Evolutionary conservation across 2,797 vertebrate species (phyloP), one percentile per base, ranked within the genome.

Genomic region (Trichosurus vulpecula): DNA sequence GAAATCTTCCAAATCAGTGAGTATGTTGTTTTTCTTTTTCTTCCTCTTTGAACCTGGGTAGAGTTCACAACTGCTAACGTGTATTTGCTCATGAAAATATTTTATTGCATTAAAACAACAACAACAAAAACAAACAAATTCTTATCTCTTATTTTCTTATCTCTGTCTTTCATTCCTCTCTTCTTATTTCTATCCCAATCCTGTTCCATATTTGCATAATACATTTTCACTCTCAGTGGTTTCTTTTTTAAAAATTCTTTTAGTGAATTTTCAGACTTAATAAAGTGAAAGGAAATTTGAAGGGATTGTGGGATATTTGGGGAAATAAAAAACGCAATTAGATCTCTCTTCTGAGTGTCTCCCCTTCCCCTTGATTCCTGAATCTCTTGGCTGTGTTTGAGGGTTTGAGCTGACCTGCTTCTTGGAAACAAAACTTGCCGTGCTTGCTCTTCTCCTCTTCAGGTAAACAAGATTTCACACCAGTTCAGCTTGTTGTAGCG

Each of bases 381-480:
- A 93, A 96, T 95, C 92, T 61, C 81, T 97, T 53, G 81, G 16
- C 66, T 91, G 52, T 87, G 51, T 47, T 30, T 55, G 87, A 97
- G 90, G 52, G 10, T 52, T 55, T 81, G 3, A 94, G 47, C 31
- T 93, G 29, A 52, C 91, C 74, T n/a, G 30, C 91, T 92, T 55
- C 57, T 52, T 87, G 52, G 90, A 93, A 92, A 90, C 19, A 89
- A 74, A 93, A 93, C 52, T 52, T 87, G 55, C n/a, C 16, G 0
- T 27, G 58, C 95, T 66, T 90, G 93, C 94, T 96, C 11, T 90
- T 92, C 61, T 94, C 91, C 94, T 94, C n/a, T 91, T 35, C 58
- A 47, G 92, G 61, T 56, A 56, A 30, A 4, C 61, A 93, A 56
- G 74, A 87, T 95, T 94, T 92, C 94, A 55, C n/a, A 92, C 56